Conservation (phyloP, 2,888 invertebrate species). For the Seira ritae region DNA sequence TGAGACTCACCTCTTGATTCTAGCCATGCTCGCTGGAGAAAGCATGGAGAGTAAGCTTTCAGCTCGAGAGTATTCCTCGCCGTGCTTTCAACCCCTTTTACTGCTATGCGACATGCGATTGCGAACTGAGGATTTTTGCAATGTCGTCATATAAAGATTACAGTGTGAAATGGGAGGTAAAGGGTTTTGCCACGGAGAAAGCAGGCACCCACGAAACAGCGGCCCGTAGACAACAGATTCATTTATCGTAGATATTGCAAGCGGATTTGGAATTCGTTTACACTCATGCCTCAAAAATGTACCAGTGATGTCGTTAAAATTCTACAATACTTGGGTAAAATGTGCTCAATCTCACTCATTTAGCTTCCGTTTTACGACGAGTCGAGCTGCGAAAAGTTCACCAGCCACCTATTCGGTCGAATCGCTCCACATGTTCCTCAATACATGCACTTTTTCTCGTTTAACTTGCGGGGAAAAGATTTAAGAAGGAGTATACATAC, state of each 20-base stretch:
- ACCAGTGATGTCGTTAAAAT: background rate
- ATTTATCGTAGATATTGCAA: background rate
- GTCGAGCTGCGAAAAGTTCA: slow-evolving; percentile 35
- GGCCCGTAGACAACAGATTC: background rate
- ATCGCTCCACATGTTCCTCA: slow-evolving; percentile 27
- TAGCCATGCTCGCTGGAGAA: background rate
- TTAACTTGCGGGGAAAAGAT: background rate
- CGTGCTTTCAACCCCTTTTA: slow-evolving; percentile 38
- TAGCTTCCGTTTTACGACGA: slow-evolving; percentile 43
- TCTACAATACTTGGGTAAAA: slow-evolving; percentile 23
- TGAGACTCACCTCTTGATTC: background rate
- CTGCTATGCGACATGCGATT: slow-evolving; percentile 69
- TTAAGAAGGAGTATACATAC: too few relatives aligned
- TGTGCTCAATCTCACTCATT: slow-evolving; percentile 55
- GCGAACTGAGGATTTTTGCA: slow-evolving; percentile 63
- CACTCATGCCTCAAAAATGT: too few relatives aligned
- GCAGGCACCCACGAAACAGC: background rate
- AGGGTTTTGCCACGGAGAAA: background rate
- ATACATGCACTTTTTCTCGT: background rate
- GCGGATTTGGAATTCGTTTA: background rate
- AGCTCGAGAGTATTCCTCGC: slow-evolving; percentile 19
- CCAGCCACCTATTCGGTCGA: slow-evolving; percentile 17
- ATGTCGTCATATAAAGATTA: slow-evolving; percentile 58
- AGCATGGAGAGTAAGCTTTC: slow-evolving; percentile 1
- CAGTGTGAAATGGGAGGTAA: background rate